Conservation (phyloP, 2,113 vertebrate species). For the Callaeas wilsoni region DNA sequence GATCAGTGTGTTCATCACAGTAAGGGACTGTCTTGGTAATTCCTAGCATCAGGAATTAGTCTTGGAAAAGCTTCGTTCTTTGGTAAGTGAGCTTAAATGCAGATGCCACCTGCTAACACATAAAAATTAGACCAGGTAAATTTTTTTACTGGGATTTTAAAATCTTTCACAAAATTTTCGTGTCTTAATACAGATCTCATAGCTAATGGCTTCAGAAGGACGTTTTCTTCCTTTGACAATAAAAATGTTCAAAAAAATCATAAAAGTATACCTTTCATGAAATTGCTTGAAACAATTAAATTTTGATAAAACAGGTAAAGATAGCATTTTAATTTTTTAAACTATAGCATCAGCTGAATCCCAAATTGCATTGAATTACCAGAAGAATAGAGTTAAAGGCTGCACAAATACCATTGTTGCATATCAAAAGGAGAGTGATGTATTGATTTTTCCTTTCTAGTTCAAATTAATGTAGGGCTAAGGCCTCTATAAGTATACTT, state of each 20-base stretch:
- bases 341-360: not conserved
- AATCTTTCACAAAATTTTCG: not conserved
- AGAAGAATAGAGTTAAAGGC: not conserved
- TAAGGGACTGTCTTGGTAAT: not conserved
- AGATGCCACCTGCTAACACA: rapidly evolving
- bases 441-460: not conserved
- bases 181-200: not conserved
- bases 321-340: not conserved
- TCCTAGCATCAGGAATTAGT: not conserved
- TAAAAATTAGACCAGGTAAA: rapidly evolving
- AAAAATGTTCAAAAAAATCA: not conserved
- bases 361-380: not conserved
- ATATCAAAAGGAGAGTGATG: not conserved
- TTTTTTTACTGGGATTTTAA: not conserved
- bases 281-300: not conserved
- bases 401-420: not conserved
- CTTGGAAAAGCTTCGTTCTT: not conserved
- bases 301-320: not conserved
- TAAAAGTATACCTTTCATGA: not conserved
- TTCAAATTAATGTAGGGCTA: not conserved
- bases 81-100: not conserved
- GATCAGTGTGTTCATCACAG: not conserved
- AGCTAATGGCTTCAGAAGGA: not conserved
- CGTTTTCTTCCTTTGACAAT: not conserved
- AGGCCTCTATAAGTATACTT: not conserved